Evolutionary conservation across 2,888 invertebrate genomes (phyloP).

Genomic region (Alcis repandata): DNA sequence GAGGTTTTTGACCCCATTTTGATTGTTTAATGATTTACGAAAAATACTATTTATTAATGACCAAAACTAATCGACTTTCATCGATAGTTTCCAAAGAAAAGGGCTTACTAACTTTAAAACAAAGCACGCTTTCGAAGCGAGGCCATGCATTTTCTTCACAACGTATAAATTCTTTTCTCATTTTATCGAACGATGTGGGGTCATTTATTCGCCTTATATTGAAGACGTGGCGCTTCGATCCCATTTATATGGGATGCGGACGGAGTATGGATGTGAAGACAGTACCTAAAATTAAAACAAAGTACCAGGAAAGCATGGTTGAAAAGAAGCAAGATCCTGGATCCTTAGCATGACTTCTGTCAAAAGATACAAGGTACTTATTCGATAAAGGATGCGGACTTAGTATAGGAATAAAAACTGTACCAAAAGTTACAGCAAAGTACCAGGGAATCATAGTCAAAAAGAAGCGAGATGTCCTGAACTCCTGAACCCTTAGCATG

Average conservation of each 20-base stretch:
- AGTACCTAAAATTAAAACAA: background rate
- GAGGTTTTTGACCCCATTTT: too few species aligned
- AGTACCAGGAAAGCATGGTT: too few species aligned
- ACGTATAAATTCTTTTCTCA: conserved; percentile 75
- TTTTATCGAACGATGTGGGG: conserved; percentile 67
- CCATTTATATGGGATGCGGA: conserved; percentile 23
- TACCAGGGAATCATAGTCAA: too few species aligned
- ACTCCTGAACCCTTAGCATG: too few species aligned
- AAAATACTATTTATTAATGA: background rate
- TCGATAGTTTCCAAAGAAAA: background rate
- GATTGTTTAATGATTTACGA: too few species aligned
- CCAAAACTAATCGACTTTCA: background rate
- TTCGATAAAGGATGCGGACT: conserved; percentile 50
- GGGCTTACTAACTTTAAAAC: conserved; percentile 31
- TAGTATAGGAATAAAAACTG: conserved; percentile 1
- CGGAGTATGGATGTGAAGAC: conserved; percentile 1
- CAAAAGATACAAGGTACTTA: conserved; percentile 68
- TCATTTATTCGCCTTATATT: conserved; percentile 78
- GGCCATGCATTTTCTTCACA: conserved; percentile 65
- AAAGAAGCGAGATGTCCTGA: too few species aligned
- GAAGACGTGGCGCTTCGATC: conserved; percentile 57
- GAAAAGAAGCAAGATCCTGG: too few species aligned
- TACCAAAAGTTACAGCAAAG: background rate
- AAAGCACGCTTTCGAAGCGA: conserved; percentile 33
- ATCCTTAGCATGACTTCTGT: conserved; percentile 55